A percentile compares a stretch with the other conserved stretches of the same genome.
Conservation (phyloP, 2,113 vertebrate species). For the Peromyscus polionotus region DNA sequence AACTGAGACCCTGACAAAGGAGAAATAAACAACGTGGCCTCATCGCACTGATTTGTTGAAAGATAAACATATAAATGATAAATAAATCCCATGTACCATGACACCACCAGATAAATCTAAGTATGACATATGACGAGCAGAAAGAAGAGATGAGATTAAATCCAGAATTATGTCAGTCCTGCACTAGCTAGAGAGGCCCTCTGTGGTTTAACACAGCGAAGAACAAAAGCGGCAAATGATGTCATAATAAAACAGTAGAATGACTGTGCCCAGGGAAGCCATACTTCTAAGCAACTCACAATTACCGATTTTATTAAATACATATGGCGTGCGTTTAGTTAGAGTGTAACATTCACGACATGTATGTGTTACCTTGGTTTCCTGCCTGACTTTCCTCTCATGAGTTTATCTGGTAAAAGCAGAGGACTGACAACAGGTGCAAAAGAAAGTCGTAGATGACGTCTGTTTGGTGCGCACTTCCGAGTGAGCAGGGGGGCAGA, state of each 20-base stretch:
- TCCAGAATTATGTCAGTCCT: not conserved
- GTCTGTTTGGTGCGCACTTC: not conserved
- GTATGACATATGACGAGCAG: not conserved
- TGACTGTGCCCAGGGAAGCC: not conserved
- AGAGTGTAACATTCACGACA: not conserved
- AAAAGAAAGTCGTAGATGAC: not conserved
- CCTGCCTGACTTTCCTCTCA: not conserved
- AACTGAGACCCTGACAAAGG: not conserved
- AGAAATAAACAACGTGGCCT: not conserved
- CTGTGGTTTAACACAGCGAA: not conserved
- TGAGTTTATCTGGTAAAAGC: not conserved
- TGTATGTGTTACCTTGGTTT: not conserved
- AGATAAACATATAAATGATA: slow-evolving; percentile 8
- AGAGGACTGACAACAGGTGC: not conserved
- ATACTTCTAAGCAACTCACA: not conserved
- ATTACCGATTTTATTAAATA: not conserved
- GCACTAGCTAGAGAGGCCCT: not conserved
- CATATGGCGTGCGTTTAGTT: not conserved
- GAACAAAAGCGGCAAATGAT: not conserved
- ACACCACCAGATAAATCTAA: not conserved
- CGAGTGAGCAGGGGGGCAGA: not conserved
- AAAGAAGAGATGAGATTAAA: not conserved
- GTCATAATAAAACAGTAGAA: not conserved
- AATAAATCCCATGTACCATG: not conserved
- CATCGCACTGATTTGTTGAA: not conserved